Evolutionary conservation across 2,888 invertebrate species (phyloP).

Genomic region (Drosophila longiperda): DNA sequence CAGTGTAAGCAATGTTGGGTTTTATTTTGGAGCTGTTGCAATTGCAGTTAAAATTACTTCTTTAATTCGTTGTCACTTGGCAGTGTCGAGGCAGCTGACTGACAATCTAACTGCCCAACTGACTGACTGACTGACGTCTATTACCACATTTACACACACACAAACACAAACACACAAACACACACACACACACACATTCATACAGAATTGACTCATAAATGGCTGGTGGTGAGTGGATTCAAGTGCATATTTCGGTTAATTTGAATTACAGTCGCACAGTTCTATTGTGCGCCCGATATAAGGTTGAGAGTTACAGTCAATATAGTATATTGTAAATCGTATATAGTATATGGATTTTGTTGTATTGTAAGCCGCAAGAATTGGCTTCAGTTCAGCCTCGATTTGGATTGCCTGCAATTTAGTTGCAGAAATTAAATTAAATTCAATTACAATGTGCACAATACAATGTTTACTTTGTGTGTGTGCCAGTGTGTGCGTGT

Average conservation of each 20-base stretch:
- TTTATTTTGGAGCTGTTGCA: slow-evolving; percentile 61
- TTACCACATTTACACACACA: slow-evolving; percentile 29
- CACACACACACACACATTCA: slow-evolving; percentile 7
- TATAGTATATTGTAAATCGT: slow-evolving; percentile 6
- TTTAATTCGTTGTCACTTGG: slow-evolving; percentile 57
- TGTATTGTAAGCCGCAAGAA: slow-evolving; percentile 42
- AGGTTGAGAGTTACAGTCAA: slow-evolving; percentile 29
- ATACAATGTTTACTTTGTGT: slow-evolving; percentile 6
- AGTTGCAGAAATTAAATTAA: slow-evolving; percentile 71
- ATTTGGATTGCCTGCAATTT: slow-evolving; percentile 65
- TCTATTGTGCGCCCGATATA: slow-evolving; percentile 48
- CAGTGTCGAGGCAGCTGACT: slow-evolving; percentile 44
- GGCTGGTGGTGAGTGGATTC: slow-evolving; percentile 30
- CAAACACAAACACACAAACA: slow-evolving; percentile 12
- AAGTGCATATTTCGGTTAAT: slow-evolving; percentile 63
- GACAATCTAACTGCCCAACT: slow-evolving; percentile 60
- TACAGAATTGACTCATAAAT: slow-evolving; percentile 23
- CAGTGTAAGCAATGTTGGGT: slow-evolving; percentile 53
- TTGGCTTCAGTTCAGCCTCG: slow-evolving; percentile 37
- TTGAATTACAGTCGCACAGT: slow-evolving; percentile 56
- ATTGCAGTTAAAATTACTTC: slow-evolving; percentile 54
- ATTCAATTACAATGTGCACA: slow-evolving; percentile 78
- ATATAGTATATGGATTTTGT: neutral
- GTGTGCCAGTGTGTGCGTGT: slow-evolving; percentile 8
- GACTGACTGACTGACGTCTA: slow-evolving; percentile 45